Percentiles rank a stretch among this genome's conserved stretches.
Conservation (phyloP, 2,888 invertebrate genomes). For the Nipponacmea schrenckii region DNA sequence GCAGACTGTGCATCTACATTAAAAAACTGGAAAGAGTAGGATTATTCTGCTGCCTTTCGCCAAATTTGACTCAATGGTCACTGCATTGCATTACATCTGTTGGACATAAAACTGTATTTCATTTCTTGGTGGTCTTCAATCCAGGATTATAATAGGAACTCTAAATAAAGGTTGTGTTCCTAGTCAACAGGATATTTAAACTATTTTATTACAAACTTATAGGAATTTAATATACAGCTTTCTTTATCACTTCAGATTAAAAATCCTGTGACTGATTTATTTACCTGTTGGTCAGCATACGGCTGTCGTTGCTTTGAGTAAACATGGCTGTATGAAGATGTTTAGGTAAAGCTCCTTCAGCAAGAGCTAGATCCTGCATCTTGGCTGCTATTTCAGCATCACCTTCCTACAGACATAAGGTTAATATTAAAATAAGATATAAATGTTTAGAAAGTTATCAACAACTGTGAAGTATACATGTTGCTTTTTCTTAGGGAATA, state of each 20-base stretch:
- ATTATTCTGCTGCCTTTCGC: no score
- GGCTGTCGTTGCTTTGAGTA: constrained; percentile 81
- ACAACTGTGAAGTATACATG: no score
- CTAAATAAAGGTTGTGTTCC: no score
- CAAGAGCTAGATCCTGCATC: constrained; percentile 95
- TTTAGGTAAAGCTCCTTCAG: constrained; percentile 93
- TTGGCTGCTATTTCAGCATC: constrained; percentile 88
- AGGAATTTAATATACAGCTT: constrained; percentile 91
- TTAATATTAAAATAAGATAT: not conserved
- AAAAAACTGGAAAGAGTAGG: no score
- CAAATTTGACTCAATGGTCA: no score
- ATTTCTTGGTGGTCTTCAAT: no score
- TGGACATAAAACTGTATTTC: no score
- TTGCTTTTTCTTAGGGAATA: no score
- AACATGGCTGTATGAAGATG: constrained; percentile 92
- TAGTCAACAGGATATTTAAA: constrained; percentile 76
- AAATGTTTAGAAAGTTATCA: no score
- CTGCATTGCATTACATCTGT: no score
- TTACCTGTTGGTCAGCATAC: constrained; percentile 79
- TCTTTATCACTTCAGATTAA: constrained; percentile 95
- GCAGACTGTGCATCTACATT: no score
- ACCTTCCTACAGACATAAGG: constrained; percentile 76
- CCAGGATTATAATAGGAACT: no score
- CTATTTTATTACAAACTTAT: constrained; percentile 86
- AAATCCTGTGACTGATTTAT: constrained; percentile 81